phyloP scores from a whole-genome alignment of 2,113 vertebrate genomes.

The Poecilia latipinna region DNA sequence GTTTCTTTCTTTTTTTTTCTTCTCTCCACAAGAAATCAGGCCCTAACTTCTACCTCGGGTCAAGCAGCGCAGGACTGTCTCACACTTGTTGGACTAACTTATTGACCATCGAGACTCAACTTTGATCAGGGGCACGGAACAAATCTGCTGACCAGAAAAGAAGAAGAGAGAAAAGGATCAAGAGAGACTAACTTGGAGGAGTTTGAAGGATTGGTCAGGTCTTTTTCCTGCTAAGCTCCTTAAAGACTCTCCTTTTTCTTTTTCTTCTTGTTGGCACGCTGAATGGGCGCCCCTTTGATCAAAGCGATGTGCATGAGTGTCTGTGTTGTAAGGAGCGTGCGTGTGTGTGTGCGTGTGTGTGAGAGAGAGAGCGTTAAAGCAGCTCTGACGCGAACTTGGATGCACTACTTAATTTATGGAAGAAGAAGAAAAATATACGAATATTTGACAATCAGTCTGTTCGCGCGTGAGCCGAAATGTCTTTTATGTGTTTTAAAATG shows the following conservation, averaged over 20 bases:
- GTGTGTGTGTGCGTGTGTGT: slow-evolving; percentile 51
- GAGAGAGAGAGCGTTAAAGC: not conserved
- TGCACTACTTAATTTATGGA: slow-evolving; percentile 98
- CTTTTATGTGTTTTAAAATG: slow-evolving; percentile 41
- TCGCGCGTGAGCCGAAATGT: slow-evolving; percentile 50
- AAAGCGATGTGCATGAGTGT: slow-evolving; percentile 57
- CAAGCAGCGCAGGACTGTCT: slow-evolving; percentile 49
- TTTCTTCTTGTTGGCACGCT: slow-evolving; percentile 59
- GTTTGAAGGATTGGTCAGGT: slow-evolving; percentile 65
- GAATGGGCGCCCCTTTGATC: slow-evolving; percentile 63
- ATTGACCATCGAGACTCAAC: slow-evolving; percentile 67
- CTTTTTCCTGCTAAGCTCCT: slow-evolving; percentile 71
- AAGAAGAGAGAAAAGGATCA: slow-evolving; percentile 48
- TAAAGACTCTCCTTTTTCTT: slow-evolving; percentile 64
- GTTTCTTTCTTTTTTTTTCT: not conserved
- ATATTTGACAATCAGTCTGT: slow-evolving; percentile 92
- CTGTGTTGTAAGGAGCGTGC: slow-evolving; percentile 10
- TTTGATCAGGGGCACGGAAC: slow-evolving; percentile 77
- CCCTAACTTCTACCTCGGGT: slow-evolving; percentile 68
- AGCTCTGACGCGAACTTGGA: slow-evolving; percentile 88
- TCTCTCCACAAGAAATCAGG: not conserved
- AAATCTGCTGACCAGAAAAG: slow-evolving; percentile 60
- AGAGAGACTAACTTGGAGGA: slow-evolving; percentile 52
- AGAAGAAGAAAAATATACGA: slow-evolving; percentile 89
- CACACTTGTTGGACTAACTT: slow-evolving; percentile 68